Base-by-base conservation (phyloP, 2,797 vertebrate species). In the Erpetoichthys calabaricus region DNA sequence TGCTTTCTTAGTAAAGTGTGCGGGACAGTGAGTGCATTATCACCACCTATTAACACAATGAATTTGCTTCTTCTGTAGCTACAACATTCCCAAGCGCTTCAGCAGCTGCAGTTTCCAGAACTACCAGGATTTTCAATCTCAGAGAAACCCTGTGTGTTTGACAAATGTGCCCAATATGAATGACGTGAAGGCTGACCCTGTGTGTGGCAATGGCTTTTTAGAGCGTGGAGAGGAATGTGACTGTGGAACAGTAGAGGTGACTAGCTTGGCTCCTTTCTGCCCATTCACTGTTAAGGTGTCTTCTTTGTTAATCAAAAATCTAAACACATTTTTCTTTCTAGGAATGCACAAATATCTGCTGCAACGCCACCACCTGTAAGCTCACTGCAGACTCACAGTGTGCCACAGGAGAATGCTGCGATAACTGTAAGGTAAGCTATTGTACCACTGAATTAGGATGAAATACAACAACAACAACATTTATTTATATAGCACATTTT, bases 171-270 rank as follows among this genome's bases (percentile, higher is more conserved):
- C 86, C 0, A 46, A 70, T 56, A 68, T 60, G 58, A 55, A 1
- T 1, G 10, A 1, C 0, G 1, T 88, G 45, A 5, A 61, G 51
- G 3, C 74, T 3, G 65, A 75, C 0, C 1, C 76, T 0, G 59
- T 81, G 51, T 88, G 86, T 25, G 83, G 83, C 4, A 87, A 87
- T 3, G 74, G 80, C 3, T 87, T 87, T 8, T 1, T 65, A 63
- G 85, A 87, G 65, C 45, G 0, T 1, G 82, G 81, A 46, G 85
- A 87, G 67, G 63, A 78, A 42, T 87, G 85, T 42, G 85, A 87
- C 73, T 87, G 85, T 45, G 85, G 85, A 55, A 53, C 67, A 0
- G 45, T 73, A 59, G 6, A 74, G 77, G 85, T 87, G 73, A 74
- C 5, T 51, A n/a, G n/a, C n/a, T n/a, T n/a, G n/a, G n/a, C n/a